A percentile compares a stretch with the other conserved stretches of the same genome.
phyloP scores from a whole-genome alignment of 1,140 invertebrate genomes.

The Metaphire vulgaris region DNA sequence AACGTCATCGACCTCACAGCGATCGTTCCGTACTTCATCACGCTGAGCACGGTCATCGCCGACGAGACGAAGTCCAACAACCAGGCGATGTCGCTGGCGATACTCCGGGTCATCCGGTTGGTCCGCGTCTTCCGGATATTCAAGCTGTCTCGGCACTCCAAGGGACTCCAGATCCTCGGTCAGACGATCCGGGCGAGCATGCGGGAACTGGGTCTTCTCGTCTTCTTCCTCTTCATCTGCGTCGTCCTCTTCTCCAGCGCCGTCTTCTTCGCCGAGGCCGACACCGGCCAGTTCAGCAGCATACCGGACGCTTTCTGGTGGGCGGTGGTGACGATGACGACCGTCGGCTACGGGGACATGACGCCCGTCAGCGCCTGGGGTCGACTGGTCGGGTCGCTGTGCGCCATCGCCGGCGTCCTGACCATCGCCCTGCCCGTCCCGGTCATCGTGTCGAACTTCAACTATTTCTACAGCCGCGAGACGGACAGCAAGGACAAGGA shows the following conservation, averaged over 20 bases:
- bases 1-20: conserved; percentile 97
- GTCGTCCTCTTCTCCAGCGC: conserved; percentile 95
- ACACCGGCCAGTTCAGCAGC: conserved; percentile 91
- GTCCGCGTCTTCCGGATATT: conserved; percentile 54
- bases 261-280: conserved; percentile 96
- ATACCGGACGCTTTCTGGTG: conserved; percentile 66
- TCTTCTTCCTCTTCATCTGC: conserved; percentile 96
- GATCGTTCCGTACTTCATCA: conserved; percentile 99
- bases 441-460: conserved; percentile 99
- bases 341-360: conserved; percentile 96
- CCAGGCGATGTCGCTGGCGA: conserved; percentile 48
- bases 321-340: conserved; percentile 92
- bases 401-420: conserved; percentile 92
- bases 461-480: conserved; percentile 96
- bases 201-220: conserved; percentile 97
- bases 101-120: conserved; percentile 52
- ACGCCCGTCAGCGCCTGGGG: conserved; percentile 94
- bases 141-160: conserved; percentile 54
- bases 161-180: conserved; percentile 53
- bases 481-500: conserved; percentile 76
- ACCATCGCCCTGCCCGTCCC: conserved; percentile 77
- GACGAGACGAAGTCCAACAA: conserved; percentile 33
- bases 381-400: conserved; percentile 95
- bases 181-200: conserved; percentile 98
- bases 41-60: conserved; percentile 60